Evolutionary conservation across 2,797 vertebrate genomes (phyloP), one percentile per base, ranked within the genome.

Genomic region (Champsocephalus gunnari): DNA sequence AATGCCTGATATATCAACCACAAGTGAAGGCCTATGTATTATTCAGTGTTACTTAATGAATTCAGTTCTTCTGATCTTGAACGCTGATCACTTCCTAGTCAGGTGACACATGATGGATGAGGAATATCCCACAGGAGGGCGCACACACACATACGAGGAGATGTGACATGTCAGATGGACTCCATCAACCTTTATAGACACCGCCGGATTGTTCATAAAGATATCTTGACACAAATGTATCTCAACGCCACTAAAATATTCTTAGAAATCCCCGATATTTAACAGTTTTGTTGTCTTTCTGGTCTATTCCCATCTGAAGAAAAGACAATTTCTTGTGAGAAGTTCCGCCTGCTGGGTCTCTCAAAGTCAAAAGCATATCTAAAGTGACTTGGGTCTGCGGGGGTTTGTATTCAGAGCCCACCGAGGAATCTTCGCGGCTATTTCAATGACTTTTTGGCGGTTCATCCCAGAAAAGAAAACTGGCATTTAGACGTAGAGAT

Each of bases 401-500:
- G 2, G 28, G 19, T 16, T 70, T 65, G 38, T 60, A 54, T 72
- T 68, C 51, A 53, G 19, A 9, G 48, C 16, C 54, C 34, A 41
- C 51, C 43, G 11, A 16, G 43, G 59, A 43, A 68, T 48, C 66
- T 53, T 49, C 63, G 49, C 0, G 6, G 38, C 59, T 70, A 50
- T 71, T n/a, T 53, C 48, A 54, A 76, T 44, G 41, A 65, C 38
- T 63, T 47, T 56, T 59, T 54, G 9, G 11, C 3, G 1, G 59
- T 51, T 61, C 24, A 66, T 62, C 50, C 32, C 38, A 44, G 34
- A 38, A 38, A 38, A 65, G 53, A 34, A 85, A 79, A 75, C n/a
- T 66, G 61, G 55, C 44, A 66, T 73, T 79, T 63, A 63, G 56
- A 69, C 41, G 66, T 47, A 45, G 38, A 60, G 55, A 58, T 67